These are phyloP conservation scores for Cheilosia grossa DNA, from an alignment of 2,888 invertebrate species.

Conservation along the genomic window DNA sequence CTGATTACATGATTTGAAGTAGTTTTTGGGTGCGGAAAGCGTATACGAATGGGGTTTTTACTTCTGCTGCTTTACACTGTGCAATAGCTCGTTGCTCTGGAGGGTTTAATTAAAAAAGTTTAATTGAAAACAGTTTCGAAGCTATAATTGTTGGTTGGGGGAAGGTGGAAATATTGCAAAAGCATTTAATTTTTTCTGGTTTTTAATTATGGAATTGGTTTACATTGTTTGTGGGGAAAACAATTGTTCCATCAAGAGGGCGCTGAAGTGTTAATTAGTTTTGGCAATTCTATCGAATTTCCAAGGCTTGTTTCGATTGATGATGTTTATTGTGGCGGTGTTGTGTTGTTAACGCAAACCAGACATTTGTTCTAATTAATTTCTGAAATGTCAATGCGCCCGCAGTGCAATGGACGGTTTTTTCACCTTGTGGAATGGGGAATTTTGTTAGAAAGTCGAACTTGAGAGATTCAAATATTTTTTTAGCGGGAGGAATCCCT, in stretches of 20 bases:
- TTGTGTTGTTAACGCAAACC: background rate
- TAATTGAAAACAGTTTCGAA: slow-evolving; percentile 46
- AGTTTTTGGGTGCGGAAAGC: background rate
- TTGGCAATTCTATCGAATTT: slow-evolving; percentile 1
- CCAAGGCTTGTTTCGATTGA: background rate
- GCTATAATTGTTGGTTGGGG: slow-evolving; percentile 2
- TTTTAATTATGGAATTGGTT: slow-evolving; percentile 16
- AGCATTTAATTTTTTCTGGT: background rate
- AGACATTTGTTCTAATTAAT: no score
- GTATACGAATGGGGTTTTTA: background rate
- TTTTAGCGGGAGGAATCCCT: no score
- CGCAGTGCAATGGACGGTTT: no score
- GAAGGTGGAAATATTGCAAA: background rate
- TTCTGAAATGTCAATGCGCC: no score
- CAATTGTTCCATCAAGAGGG: background rate
- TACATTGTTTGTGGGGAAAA: background rate
- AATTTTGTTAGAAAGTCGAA: no score
- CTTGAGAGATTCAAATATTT: no score
- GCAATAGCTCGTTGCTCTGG: background rate
- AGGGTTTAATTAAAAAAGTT: slow-evolving; percentile 69
- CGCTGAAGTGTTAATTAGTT: slow-evolving; percentile 34
- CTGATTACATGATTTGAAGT: slow-evolving; percentile 39
- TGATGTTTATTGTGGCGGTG: background rate
- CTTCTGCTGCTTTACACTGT: background rate
- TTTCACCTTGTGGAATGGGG: no score